Evolutionary conservation across 2,113 vertebrate genomes (phyloP), one percentile per base, ranked within the genome.

Genomic region (Laticauda colubrina): DNA sequence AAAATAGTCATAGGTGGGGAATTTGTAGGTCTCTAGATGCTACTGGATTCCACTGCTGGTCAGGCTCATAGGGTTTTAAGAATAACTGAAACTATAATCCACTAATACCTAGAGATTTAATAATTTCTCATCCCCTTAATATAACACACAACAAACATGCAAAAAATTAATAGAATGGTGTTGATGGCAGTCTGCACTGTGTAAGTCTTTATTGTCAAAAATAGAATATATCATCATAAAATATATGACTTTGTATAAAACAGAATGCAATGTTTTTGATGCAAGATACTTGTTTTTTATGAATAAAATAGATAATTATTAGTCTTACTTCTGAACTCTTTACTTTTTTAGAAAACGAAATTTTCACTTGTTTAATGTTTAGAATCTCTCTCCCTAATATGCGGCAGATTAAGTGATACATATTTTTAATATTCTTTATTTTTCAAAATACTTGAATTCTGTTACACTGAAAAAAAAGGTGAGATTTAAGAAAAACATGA

Each of bases 171-270:
- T 87, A 90, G 94, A 87, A 85, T 93, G 94, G 39, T 93, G 23
- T 0, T 45, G 48, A 90, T 85, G 81, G 29, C 51, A 39, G 56
- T 89, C 34, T 21, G 90, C 51, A 90, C 64, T 91, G 91, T 88
- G 81, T 93, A 21, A 94, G 64, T 59, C 56, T 94, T 14, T n/a
- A 53, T 75, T 24, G 92, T 94, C 92, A 90, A 89, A 92, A 95
- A 29, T 51, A 93, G 90, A 89, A 54, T 54, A 15, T 94, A 26
- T 85, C 21, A 69, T 69, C 23, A 69, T 69, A 69, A 69, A 69
- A 69, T 69, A 18, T 69, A 61, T 69, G 64, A 34, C 64, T 61
- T 61, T 24, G 88, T 92, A 90, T 91, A 94, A 89, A 87, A 87
- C 85, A 54, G 11, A 39, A 29, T 88, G 94, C 11, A 0, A 69